Evolutionary conservation across 2,113 vertebrate genomes (phyloP), one percentile per base, ranked within the genome.

Genomic region (Anarhynchus alexandrinus): DNA sequence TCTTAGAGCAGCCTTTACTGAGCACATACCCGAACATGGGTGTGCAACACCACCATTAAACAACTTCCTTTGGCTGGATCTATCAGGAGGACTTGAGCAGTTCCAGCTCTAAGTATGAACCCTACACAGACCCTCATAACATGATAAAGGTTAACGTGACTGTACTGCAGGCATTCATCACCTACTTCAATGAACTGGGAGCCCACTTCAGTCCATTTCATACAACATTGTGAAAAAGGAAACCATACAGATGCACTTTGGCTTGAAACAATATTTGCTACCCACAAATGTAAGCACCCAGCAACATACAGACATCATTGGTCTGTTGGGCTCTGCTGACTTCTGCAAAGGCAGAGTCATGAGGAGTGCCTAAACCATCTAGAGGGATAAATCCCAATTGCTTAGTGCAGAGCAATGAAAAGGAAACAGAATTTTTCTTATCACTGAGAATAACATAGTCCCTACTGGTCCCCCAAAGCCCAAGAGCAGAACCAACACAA

Each of bases 1-100:
- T 85, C 47, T 82, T 73, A 22, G 4, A 62, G 26, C 40, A 66
- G 36, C 26, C 10, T 38, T 57, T 36, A 25, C 26, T 10, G 5
- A 67, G 22, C 7, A 2, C 6, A 7, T 6, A 23, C 6, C 14
- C 43, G 34, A 85, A 43, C 5, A 10, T 1, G 5, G 10, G 18
- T 17, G 15, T 32, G 34, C 47, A 85, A 12, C 17, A 73, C 7
- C 49, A 69, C 27, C 26, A 29, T 18, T 58, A 23, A 78, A 79
- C 9, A 77, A 5, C 40, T 15, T 43, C 52, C 23, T 32, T n/a
- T 26, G 11, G n/a, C 51, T 27, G 55, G 17, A 47, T 30, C 23
- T 34, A 15, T 22, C 36, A 67, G 49, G 29, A 91, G 36, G 34
- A 81, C 45, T 66, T 34, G 7, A 38, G 11, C 32, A 74, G 38